These are phyloP conservation scores for Penaeus japonicus DNA, from an alignment of 1,140 invertebrate species.

Conservation along the genomic window DNA sequence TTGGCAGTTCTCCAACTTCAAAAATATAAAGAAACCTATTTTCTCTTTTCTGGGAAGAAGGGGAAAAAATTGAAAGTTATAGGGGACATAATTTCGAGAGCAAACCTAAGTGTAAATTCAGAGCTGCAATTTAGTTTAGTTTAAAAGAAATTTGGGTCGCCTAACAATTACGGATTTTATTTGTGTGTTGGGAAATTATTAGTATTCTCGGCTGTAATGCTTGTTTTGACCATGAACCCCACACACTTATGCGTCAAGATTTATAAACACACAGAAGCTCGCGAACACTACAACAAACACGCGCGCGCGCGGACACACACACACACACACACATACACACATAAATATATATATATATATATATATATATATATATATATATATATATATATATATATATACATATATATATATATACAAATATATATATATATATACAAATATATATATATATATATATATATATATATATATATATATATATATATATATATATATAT, in stretches of 20 bases:
- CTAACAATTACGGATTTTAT: background rate
- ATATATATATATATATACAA: constrained; percentile 43
- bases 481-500: constrained; percentile 41
- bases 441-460: constrained; percentile 37
- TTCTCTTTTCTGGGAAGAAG: constrained; percentile 4
- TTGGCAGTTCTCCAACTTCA: constrained; percentile 39
- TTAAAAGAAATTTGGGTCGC: constrained; percentile 45
- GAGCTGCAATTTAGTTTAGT: constrained; percentile 39
- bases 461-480: constrained; percentile 42
- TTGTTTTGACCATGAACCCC: too few species aligned
- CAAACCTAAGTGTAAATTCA: constrained; percentile 46
- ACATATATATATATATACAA: constrained; percentile 40
- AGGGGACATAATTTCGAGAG: constrained; percentile 2
- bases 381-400: background rate
- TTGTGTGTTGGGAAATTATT: background rate
- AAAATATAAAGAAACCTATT: constrained; percentile 40
- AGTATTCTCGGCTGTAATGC: background rate
- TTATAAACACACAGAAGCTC: background rate
- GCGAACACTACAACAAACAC: background rate
- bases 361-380: background rate
- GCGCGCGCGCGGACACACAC: too few species aligned
- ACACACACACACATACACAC: too few species aligned
- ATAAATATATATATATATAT: too few species aligned
- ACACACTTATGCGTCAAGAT: too few species aligned
- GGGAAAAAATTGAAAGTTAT: constrained; percentile 15